These are phyloP conservation scores for Parambassis ranga DNA, from an alignment of 2,797 vertebrate species.

Conservation along the genomic window DNA sequence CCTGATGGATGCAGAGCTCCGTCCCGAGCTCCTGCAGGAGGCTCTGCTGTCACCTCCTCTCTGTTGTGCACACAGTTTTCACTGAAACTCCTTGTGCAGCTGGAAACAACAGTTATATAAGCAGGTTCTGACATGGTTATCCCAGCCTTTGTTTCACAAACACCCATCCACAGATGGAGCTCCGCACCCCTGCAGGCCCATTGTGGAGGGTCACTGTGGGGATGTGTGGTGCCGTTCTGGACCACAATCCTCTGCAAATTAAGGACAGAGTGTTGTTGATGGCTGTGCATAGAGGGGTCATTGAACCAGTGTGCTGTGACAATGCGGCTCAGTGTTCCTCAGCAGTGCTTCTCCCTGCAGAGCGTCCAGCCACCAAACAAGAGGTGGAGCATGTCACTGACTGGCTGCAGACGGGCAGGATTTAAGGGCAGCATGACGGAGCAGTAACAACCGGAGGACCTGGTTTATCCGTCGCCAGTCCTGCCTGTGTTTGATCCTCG, in stretches of 20 bases:
- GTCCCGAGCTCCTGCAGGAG: slow-evolving; percentile 34
- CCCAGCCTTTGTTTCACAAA: neutral
- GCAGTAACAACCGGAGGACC: too few relatives aligned
- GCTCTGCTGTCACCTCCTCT: slow-evolving; percentile 35
- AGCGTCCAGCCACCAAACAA: slow-evolving; percentile 37
- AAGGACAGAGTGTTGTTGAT: slow-evolving; percentile 42
- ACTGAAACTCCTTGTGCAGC: neutral
- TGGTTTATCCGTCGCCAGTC: neutral
- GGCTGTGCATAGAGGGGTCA: slow-evolving; percentile 65
- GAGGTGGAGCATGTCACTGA: slow-evolving; percentile 45
- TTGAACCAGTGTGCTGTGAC: slow-evolving; percentile 64
- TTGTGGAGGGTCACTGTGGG: neutral
- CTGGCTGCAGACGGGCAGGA: neutral
- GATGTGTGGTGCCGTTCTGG: neutral
- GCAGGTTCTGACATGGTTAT: neutral
- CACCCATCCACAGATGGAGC: slow-evolving; percentile 10
- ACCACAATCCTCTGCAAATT: slow-evolving; percentile 27
- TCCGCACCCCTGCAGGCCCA: neutral
- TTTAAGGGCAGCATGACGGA: neutral
- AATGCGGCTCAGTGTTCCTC: slow-evolving; percentile 71
- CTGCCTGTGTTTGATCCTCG: neutral
- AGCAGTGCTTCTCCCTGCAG: slow-evolving; percentile 26
- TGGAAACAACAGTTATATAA: slow-evolving; percentile 6
- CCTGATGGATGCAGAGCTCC: slow-evolving; percentile 52
- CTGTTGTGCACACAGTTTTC: neutral